phyloP scores from a whole-genome alignment of 1,140 invertebrate genomes.

The Drosophila setifemur region DNA sequence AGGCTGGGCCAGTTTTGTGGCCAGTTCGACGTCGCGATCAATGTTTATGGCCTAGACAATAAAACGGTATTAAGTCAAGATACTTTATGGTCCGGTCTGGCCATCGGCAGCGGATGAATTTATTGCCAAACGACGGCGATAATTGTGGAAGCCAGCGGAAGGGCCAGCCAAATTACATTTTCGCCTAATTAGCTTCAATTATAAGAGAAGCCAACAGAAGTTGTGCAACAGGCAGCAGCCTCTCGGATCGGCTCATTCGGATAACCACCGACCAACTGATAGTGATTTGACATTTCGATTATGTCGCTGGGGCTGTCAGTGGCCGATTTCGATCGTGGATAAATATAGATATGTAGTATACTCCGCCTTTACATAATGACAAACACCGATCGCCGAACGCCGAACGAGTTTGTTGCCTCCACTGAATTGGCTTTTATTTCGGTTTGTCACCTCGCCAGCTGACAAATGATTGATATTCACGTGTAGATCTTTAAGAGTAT shows the following conservation, averaged over 20 bases:
- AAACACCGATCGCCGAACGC: neutral
- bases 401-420: conserved; percentile 49
- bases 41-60: conserved; percentile 67
- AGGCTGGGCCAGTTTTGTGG: conserved; percentile 56
- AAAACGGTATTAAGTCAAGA: conserved; percentile 59
- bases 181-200: conserved; percentile 71
- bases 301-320: conserved; percentile 52
- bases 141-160: conserved; percentile 34
- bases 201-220: conserved; percentile 20
- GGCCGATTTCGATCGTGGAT: conserved; percentile 23
- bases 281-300: conserved; percentile 55
- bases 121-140: conserved; percentile 38
- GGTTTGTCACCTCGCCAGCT: conserved; percentile 42
- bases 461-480: conserved; percentile 65
- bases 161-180: conserved; percentile 53
- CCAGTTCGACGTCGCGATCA: conserved; percentile 30
- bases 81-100: conserved; percentile 46
- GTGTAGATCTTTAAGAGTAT: conserved; percentile 27
- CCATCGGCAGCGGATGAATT: conserved; percentile 27
- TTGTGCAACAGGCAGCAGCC: conserved; percentile 24
- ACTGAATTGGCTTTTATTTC: conserved; percentile 46
- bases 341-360: conserved; percentile 45
- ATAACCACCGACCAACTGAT: neutral
- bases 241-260: conserved; percentile 7
- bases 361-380: conserved; percentile 62